Conservation (phyloP, 2,113 vertebrate species). For the Polypterus senegalus region DNA sequence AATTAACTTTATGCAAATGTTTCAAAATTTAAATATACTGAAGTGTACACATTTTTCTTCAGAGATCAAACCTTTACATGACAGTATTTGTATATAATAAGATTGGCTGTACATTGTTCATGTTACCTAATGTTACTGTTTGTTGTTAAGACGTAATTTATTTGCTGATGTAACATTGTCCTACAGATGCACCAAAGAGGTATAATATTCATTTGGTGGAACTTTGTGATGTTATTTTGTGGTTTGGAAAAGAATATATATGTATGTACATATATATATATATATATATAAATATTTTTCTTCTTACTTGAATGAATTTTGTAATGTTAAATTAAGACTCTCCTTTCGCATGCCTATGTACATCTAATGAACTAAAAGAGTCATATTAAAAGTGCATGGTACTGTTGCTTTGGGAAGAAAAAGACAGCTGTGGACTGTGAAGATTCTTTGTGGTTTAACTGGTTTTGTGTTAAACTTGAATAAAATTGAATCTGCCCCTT, state of each 20-base stretch:
- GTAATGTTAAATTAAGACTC: slow-evolving; percentile 65
- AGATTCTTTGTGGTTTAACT: slow-evolving; percentile 45
- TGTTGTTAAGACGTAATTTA: slow-evolving; percentile 98
- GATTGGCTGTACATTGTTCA: slow-evolving; percentile 76
- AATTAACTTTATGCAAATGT: slow-evolving; percentile 62
- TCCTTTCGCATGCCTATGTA: slow-evolving; percentile 76
- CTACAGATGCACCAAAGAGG: slow-evolving; percentile 95
- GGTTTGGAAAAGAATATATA: slow-evolving; percentile 55
- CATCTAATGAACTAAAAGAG: slow-evolving; percentile 5
- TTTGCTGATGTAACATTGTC: slow-evolving; percentile 69
- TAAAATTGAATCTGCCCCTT: slow-evolving; percentile 31
- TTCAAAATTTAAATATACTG: slow-evolving; percentile 60
- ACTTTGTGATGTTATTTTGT: slow-evolving; percentile 64
- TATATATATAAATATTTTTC: slow-evolving; percentile 39
- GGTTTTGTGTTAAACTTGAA: slow-evolving; percentile 35
- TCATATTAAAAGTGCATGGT: slow-evolving; percentile 77
- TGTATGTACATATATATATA: slow-evolving; percentile 20
- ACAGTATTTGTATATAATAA: slow-evolving; percentile 74
- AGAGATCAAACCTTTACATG: slow-evolving; percentile 67
- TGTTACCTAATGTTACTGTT: slow-evolving; percentile 63
- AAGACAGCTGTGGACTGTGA: slow-evolving; percentile 36
- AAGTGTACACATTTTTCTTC: slow-evolving; percentile 79
- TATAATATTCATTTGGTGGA: slow-evolving; percentile 80
- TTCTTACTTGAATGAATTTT: slow-evolving; percentile 83
- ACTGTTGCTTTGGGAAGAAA: slow-evolving; percentile 50